Evolutionary conservation across 2,888 invertebrate species (phyloP), one percentile per base, ranked within the genome.

Genomic region (Cephus runcator): DNA sequence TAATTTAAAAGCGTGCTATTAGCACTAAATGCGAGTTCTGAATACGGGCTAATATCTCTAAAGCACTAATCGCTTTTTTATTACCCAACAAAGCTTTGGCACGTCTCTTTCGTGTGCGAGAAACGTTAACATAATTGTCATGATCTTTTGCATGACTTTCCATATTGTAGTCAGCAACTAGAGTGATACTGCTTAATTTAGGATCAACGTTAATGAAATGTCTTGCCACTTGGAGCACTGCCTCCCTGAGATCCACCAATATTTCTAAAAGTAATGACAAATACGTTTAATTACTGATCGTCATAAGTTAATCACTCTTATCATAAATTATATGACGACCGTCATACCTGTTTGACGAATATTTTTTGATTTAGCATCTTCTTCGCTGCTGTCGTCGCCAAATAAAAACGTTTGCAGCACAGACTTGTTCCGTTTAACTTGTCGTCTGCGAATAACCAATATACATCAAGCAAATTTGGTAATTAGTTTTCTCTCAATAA

Each of bases 201-300:
- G 98, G 97, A 92, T 99, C 98, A 71, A 98, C 94, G 79, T 97
- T 96, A 83, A 98, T 94, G 92, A 99, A 99, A 92, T 99, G 99
- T 40, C 98, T 94, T 34, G 98, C 97, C 74, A 95, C 94, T 92
- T 97, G 98, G 77, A 98, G 93, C 85, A 99, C 98, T 40, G 98
- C 97, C 93, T 99, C 99, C 84, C 99, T 94, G 76, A 99, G 93
- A 93, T 99, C 99, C n/a, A 99, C 98, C 83, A 99, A 93, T 88
- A 99, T 96, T 93, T 99, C 99, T 86, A 81, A 68, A 88, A 87
- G 75, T 79, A 79, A 77, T 23, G 12, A 40, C 15, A 75, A 69
- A 31, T 56, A 56, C 6, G 2, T 56, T 56, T 23, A 23, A 56
- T 23, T 56, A 23, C 1, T 56, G 56, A 56, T 23, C 9, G 56